Conservation (phyloP, 2,113 vertebrate genomes). For the Colinus virginianus region DNA sequence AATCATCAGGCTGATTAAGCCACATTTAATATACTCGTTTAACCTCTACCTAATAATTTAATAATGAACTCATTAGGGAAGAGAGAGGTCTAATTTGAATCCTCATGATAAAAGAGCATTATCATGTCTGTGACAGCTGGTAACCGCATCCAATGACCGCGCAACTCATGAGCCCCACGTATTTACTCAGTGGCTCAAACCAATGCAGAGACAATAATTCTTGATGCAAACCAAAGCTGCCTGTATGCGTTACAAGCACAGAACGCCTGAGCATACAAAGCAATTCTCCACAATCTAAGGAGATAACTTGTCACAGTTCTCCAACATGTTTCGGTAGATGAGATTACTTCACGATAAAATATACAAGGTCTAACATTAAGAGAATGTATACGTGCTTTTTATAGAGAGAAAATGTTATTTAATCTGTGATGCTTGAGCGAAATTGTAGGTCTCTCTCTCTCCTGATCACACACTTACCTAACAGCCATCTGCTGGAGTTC, state of each 20-base stretch:
- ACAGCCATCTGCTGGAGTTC: not conserved
- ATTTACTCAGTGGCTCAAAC: not conserved
- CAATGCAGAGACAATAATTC: accelerated
- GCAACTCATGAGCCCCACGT: not conserved
- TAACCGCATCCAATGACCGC: accelerated
- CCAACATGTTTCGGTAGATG: not conserved
- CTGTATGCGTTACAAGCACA: not conserved
- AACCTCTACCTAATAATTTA: not conserved
- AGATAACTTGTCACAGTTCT: not conserved
- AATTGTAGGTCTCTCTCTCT: not conserved
- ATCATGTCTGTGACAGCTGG: not conserved
- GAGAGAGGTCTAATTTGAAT: not conserved
- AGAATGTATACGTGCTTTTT: not conserved
- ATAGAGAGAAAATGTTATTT: not conserved
- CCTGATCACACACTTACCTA: not conserved
- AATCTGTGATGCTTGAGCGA: not conserved
- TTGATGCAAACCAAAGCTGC: not conserved
- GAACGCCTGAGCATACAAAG: not conserved
- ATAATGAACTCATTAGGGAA: not conserved
- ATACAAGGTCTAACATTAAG: not conserved
- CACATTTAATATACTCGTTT: not conserved
- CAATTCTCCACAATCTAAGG: not conserved
- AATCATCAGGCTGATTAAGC: not conserved
- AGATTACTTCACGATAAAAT: not conserved
- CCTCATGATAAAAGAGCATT: not conserved